phyloP scores from a whole-genome alignment of 2,888 invertebrate species.

The Cabera pusaria region DNA sequence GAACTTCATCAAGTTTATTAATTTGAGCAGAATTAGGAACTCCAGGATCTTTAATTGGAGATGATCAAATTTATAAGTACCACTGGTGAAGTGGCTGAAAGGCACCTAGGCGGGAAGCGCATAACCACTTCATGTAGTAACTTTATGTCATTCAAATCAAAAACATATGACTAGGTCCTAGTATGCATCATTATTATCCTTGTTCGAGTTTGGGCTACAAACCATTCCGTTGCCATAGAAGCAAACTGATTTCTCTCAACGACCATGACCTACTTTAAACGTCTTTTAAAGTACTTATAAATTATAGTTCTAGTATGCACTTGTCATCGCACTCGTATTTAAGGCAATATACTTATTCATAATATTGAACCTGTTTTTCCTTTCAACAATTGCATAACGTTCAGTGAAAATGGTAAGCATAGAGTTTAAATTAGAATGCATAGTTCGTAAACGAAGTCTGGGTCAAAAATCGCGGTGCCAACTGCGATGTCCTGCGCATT shows the following conservation, averaged over 20 bases:
- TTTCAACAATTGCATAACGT: slow-evolving; percentile 64
- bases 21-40: too few relatives aligned
- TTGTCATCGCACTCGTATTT: too few relatives aligned
- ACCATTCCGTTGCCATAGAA: slow-evolving; percentile 24
- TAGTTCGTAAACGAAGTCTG: slow-evolving; percentile 60
- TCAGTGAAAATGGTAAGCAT: slow-evolving; percentile 68
- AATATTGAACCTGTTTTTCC: slow-evolving; percentile 39
- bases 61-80: too few relatives aligned
- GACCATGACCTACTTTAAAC: slow-evolving; percentile 39
- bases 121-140: too few relatives aligned
- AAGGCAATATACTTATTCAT: slow-evolving; percentile 22
- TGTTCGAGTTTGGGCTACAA: slow-evolving; percentile 19
- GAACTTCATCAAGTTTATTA: too few relatives aligned
- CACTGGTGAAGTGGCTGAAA: too few relatives aligned
- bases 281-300: slow-evolving; percentile 33
- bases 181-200: too few relatives aligned
- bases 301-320: slow-evolving; percentile 33
- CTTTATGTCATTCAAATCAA: too few relatives aligned
- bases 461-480: slow-evolving; percentile 69
- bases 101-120: too few relatives aligned
- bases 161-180: too few relatives aligned
- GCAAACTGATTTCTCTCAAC: slow-evolving; percentile 34
- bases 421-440: slow-evolving; percentile 77
- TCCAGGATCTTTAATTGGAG: too few relatives aligned
- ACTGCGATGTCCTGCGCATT: slow-evolving; percentile 68